Percentiles rank a stretch among this genome's conserved stretches.
phyloP scores from a whole-genome alignment of 1,140 invertebrate genomes.

The Bradysia coprophila region DNA sequence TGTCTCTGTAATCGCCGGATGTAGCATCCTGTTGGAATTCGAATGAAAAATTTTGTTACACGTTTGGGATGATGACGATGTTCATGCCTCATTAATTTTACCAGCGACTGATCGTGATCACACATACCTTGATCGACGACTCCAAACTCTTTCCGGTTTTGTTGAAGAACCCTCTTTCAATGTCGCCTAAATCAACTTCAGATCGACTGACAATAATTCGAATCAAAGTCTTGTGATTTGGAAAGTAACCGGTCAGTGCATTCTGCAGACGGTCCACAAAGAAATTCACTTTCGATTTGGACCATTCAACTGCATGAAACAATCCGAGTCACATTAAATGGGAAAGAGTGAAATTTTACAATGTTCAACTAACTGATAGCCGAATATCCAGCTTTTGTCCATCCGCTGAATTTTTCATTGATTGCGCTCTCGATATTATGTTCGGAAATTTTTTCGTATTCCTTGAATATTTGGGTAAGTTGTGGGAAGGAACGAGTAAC shows the following conservation, averaged over 20 bases:
- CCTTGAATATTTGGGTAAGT: slow-evolving; percentile 60
- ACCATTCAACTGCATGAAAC: slow-evolving; percentile 51
- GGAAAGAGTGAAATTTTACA: too few relatives aligned
- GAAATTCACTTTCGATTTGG: slow-evolving; percentile 79
- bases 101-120: background rate
- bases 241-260: slow-evolving; percentile 76
- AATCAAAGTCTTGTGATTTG: slow-evolving; percentile 76
- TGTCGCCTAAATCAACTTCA: slow-evolving; percentile 82
- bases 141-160: slow-evolving; percentile 71
- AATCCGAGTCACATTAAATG: too few relatives aligned
- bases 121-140: slow-evolving; percentile 66
- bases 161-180: slow-evolving; percentile 73
- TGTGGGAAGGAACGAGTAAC: slow-evolving; percentile 65
- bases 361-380: slow-evolving; percentile 63
- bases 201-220: slow-evolving; percentile 77
- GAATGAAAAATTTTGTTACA: background rate
- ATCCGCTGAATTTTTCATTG: slow-evolving; percentile 72
- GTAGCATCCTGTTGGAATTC: slow-evolving; percentile 45
- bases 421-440: slow-evolving; percentile 73
- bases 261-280: slow-evolving; percentile 82
- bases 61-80: too few relatives aligned
- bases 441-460: slow-evolving; percentile 56
- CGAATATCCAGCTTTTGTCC: slow-evolving; percentile 56
- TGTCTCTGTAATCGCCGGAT: slow-evolving; percentile 46
- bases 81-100: too few relatives aligned